phyloP scores from a whole-genome alignment of 2,888 invertebrate genomes.

The Heliothis peltigera region DNA sequence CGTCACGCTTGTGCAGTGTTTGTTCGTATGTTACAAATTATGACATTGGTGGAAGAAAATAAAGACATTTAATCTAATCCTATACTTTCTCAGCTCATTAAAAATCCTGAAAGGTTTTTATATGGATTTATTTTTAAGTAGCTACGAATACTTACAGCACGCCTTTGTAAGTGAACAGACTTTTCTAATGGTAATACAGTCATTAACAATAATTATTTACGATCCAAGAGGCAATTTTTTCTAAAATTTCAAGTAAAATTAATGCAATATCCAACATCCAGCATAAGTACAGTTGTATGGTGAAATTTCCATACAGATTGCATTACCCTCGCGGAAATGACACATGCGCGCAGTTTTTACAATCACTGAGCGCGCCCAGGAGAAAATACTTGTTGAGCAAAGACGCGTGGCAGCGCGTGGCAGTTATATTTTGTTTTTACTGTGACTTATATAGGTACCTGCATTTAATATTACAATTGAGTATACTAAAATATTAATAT shows the following conservation, averaged over 20 bases:
- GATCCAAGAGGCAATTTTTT: conserved; percentile 2
- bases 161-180: too few relatives aligned
- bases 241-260: conserved; percentile 5
- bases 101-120: too few relatives aligned
- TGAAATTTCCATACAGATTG: conserved; percentile 52
- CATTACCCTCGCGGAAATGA: conserved; percentile 45
- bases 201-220: background rate
- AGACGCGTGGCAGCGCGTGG: background rate
- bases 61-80: too few relatives aligned
- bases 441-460: background rate
- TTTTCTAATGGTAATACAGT: conserved; percentile 1
- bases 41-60: background rate
- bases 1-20: conserved; percentile 23
- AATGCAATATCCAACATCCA: conserved; percentile 12
- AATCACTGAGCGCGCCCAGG: conserved; percentile 5
- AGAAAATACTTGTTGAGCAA: conserved; percentile 12
- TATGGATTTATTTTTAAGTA: too few relatives aligned
- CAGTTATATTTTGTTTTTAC: background rate
- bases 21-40: conserved; percentile 13
- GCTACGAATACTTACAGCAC: too few relatives aligned
- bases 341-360: conserved; percentile 20
- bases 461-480: too few relatives aligned
- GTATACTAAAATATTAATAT: too few relatives aligned
- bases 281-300: conserved; percentile 16
- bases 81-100: too few relatives aligned